Percentiles rank a stretch among this genome's conserved stretches.
Evolutionary conservation across 2,797 vertebrate genomes (phyloP).

Genomic region (Peromyscus attwateri): DNA sequence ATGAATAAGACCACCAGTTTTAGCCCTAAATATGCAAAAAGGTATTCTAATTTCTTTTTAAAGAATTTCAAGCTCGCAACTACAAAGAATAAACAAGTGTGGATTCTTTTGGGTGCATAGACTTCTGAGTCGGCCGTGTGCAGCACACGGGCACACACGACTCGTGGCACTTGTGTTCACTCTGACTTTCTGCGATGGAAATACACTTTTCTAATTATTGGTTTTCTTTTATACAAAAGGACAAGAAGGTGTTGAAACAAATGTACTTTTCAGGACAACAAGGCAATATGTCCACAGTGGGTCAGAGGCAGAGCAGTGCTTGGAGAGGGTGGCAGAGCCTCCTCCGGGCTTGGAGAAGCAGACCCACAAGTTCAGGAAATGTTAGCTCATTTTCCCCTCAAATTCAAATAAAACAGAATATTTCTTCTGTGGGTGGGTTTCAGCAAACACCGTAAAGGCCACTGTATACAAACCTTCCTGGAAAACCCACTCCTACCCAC

Average conservation of each 20-base stretch:
- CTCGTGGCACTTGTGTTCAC: background rate
- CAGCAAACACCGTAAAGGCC: slow-evolving; percentile 64
- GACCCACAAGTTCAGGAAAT: background rate
- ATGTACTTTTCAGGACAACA: background rate
- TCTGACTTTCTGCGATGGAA: background rate
- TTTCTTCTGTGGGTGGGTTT: slow-evolving; percentile 61
- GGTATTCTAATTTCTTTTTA: background rate
- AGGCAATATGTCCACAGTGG: background rate
- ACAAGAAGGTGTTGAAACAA: background rate
- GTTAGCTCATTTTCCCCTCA: slow-evolving; percentile 35
- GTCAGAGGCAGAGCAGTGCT: background rate
- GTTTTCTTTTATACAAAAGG: slow-evolving; percentile 18
- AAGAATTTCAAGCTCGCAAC: background rate
- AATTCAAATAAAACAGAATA: slow-evolving; percentile 57
- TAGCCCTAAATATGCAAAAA: background rate
- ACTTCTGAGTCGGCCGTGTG: background rate
- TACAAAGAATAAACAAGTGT: background rate
- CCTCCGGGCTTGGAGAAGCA: background rate
- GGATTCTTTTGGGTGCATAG: background rate
- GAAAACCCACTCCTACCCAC: slow-evolving; percentile 51
- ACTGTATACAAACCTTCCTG: slow-evolving; percentile 49
- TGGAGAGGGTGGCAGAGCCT: background rate
- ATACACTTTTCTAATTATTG: slow-evolving; percentile 13
- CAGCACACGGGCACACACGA: too few species aligned
- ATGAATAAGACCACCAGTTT: background rate